Evolutionary conservation across 2,888 invertebrate species (phyloP), one percentile per base, ranked within the genome.

Genomic region (Thumatha senex): DNA sequence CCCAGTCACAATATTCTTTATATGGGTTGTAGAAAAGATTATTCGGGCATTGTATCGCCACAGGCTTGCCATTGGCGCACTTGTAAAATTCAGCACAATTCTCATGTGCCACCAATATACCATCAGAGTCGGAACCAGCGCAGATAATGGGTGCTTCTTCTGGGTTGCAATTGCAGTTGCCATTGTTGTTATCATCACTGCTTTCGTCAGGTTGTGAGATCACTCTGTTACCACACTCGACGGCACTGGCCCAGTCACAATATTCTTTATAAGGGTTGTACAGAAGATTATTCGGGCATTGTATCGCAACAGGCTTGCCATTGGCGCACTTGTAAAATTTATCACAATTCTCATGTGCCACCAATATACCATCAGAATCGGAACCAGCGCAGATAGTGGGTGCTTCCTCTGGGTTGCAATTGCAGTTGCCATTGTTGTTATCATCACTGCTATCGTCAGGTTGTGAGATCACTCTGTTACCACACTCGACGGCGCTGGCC

Each of bases 311-410:
- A 0, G 72, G 68, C 8, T 40, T 34, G 9, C 73, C 72, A 7
- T 56, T 29, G 2, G 40, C 34, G 36, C 74, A 74, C 15, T 56
- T 62, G 45, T 74, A 74, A 41, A 60, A 74, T 31, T 67, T 50
- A 44, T 69, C 68, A 45, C 74, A 74, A 35, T 66, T 57, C 40
- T 70, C 67, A 30, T 73, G 66, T 14, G 69, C 67, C 0, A 71
- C 43, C 1, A 70, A 42, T 0, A 57, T 33, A 10, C 61, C 56
- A 1, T 65, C 53, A 7, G 70, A 66, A 14, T 43, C 61, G 1
- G 58, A 52, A 33, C 49, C 55, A 0, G 63, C 63, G 30, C 76
- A 76, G 24, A 76, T 70, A 11, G 58, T 34, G 0, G 62, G 58
- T 9, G 74, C 74, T 50, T 69, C 58, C 1, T 44, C 58, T 3